Evolutionary conservation across 2,797 vertebrate species (phyloP).

Genomic region (Buphagus erythrorhynchus): DNA sequence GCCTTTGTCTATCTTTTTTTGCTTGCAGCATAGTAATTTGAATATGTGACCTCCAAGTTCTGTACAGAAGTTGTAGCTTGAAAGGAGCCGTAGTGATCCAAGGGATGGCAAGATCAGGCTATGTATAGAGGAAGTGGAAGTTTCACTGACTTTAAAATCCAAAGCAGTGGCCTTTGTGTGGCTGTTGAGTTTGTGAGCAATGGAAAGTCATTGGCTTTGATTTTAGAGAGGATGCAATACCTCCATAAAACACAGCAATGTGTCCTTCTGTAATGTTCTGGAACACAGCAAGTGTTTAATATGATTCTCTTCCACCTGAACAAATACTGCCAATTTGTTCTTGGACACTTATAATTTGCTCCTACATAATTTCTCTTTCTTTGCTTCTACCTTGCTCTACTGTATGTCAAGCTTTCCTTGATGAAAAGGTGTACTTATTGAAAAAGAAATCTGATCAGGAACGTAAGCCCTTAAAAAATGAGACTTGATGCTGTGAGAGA

Average conservation of each 20-base stretch:
- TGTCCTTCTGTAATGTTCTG: background rate
- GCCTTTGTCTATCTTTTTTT: background rate
- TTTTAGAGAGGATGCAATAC: background rate
- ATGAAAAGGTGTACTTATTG: background rate
- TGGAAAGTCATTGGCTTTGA: background rate
- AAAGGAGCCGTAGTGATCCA: background rate
- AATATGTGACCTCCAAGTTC: background rate
- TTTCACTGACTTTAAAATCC: background rate
- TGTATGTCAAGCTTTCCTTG: background rate
- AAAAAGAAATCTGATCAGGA: slow-evolving; percentile 23
- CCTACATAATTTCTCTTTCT: background rate
- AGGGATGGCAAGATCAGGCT: background rate
- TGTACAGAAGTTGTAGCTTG: background rate
- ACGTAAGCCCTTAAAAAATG: slow-evolving; percentile 21
- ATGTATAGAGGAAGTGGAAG: background rate
- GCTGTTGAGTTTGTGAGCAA: background rate
- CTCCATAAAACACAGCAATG: background rate
- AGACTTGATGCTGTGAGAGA: background rate
- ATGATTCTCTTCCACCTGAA: background rate
- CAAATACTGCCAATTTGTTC: background rate
- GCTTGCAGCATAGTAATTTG: background rate
- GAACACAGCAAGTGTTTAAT: background rate
- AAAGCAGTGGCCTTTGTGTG: background rate
- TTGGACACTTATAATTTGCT: background rate
- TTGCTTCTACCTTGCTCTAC: background rate